Evolutionary conservation across 2,797 vertebrate genomes (phyloP), one percentile per base, ranked within the genome.

Genomic region (Eidolon dupreanum): DNA sequence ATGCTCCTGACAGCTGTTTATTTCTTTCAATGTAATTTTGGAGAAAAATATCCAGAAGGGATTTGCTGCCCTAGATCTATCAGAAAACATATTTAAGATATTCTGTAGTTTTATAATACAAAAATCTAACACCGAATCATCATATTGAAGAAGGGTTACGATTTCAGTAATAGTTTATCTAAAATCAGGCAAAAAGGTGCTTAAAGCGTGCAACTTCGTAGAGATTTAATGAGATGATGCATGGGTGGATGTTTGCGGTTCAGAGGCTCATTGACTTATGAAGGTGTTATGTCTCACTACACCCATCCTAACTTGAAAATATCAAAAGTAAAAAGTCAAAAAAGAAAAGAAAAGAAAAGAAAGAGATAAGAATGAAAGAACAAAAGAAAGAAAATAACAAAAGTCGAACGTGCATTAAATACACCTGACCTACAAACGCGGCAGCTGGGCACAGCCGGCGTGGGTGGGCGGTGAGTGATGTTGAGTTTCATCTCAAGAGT

Each of bases 41-140:
- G 97, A 98, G 98, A 98, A 98, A 98, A 98, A 98, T 98, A 98
- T 98, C 98, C 98, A 98, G 99, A 98, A 98, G 99, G 98, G 98
- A 97, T 98, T 98, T 98, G 71, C 97, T 98, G 98, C 92, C 98
- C 98, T 96, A 98, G 97, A 98, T 99, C 98, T 98, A 99, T 99
- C 98, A 98, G 98, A 98, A 98, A 99, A 98, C 98, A 98, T 98
- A 98, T 98, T 98, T 98, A 98, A 98, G 97, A 98, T 98, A 98
- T 95, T 98, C 97, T 95, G 94, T 97, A 90, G 96, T 98, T 98
- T 97, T 95, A 97, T 95, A n/a, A 97, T 93, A 65, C 63, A 95
- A 96, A 78, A 55, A 71, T 74, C 57, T 33, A 97, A 94, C 97
- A 94, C 75, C 97, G 97, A 96, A 95, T 97, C 97, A 97, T 93